Evolutionary conservation across 1,140 invertebrate species (phyloP), one percentile per base, ranked within the genome.

Genomic region (Sitophilus oryzae): DNA sequence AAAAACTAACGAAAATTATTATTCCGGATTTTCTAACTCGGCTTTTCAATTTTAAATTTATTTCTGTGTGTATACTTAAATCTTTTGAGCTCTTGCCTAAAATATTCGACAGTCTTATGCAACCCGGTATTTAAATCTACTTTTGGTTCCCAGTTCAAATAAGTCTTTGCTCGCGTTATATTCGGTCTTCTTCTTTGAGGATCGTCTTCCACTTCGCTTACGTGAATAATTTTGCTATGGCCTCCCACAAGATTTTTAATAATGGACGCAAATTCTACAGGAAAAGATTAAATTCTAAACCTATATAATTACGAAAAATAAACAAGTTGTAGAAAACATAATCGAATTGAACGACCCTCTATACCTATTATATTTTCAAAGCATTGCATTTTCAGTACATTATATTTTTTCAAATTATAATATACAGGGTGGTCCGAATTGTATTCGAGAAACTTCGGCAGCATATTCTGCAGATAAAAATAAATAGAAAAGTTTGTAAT

Each of bases 61-160:
- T 57, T 64, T 30, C 54, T 61, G 47, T 59, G 59, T 10, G 65
- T 57, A 43, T 66, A 66, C 44, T 76, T 78, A 49, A 75, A 84
- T 62, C 85, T 77, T 56, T 85, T 81, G 51, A 94, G 70, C 75
- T 96, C 93, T 66, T 88, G 86, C 56, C 82, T 82, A 70, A 98
- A 97, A 71, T 96, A 96, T 45, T 88, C 81, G 50, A 97, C 89
- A 14, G 94, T 97, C 71, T 85, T 86, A 60, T 88, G 81, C 2
- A 98, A 74, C 11, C 94, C 94, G 46, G 83, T 80, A 69, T 85
- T 78, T 52, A 98, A 73, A 2, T 85, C 78, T 14, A 91, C 89
- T 74, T 91, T 93, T n/a, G 96, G 96, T 67, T 89, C 80, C 96
- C 96, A 99, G 52, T 88, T 81, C 0, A 99, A 74, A 62, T 87